These are phyloP conservation scores for Chrysogorgia sp. DNA, from an alignment of 92 coral and sea anemone genomes.

Conservation along the genomic window DNA sequence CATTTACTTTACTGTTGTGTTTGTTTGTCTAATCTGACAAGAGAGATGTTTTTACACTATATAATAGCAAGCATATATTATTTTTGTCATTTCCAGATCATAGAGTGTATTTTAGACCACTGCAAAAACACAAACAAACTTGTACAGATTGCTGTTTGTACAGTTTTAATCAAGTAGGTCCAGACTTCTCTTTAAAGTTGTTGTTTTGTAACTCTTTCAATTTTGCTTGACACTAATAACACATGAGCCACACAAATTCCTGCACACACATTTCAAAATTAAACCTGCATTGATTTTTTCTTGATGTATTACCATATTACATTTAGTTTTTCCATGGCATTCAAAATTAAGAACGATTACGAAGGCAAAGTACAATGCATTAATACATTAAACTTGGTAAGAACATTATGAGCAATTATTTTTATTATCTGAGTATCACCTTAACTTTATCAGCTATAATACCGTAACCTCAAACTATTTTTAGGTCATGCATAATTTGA, in stretches of 20 bases:
- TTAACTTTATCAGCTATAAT: not conserved
- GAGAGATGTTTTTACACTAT: not conserved
- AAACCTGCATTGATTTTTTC: no score
- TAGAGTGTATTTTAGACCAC: conserved; percentile 65
- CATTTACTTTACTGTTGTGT: no score
- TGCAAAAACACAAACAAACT: conserved; percentile 73
- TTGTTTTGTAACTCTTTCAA: no score
- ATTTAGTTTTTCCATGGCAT: conserved; percentile 74
- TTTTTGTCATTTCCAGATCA: conserved; percentile 59
- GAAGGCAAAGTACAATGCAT: conserved; percentile 85
- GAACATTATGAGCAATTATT: conserved; percentile 26
- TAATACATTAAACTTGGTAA: conserved; percentile 68
- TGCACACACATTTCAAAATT: no score
- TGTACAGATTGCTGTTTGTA: conserved; percentile 79
- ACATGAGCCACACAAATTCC: no score
- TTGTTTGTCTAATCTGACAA: no score
- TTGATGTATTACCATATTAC: not conserved
- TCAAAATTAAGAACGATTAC: conserved; percentile 72
- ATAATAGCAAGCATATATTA: not conserved
- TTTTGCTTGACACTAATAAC: no score
- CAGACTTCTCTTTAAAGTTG: no score
- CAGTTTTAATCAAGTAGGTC: conserved; percentile 93
- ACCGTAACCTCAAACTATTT: not conserved
- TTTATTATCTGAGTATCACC: not conserved
- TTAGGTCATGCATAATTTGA: conserved; percentile 75